phyloP scores from a whole-genome alignment of 1,140 invertebrate genomes.

The Kradibia gibbosae region DNA sequence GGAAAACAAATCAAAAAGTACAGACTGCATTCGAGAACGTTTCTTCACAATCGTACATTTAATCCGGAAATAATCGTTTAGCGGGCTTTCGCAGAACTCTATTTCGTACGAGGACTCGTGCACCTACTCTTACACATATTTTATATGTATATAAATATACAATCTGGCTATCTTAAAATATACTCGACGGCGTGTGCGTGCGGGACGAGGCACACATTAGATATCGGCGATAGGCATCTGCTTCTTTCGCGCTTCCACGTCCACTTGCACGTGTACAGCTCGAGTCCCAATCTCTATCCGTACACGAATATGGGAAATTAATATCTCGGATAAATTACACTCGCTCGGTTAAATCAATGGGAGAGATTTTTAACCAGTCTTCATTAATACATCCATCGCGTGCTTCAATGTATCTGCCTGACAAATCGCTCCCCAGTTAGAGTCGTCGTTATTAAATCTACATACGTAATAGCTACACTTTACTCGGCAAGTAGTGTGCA shows the following conservation, averaged over 20 bases:
- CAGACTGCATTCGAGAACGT: slow-evolving; percentile 53
- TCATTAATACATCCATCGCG: neutral
- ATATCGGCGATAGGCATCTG: slow-evolving; percentile 62
- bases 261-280: neutral
- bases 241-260: slow-evolving; percentile 18
- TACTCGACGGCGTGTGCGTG: neutral
- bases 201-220: slow-evolving; percentile 59
- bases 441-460: slow-evolving; percentile 15
- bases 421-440: neutral
- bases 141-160: neutral
- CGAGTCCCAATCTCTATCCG: neutral
- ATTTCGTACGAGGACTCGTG: neutral
- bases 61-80: slow-evolving; percentile 66
- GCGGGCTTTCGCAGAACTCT: neutral
- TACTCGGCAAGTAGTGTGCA: neutral
- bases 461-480: neutral
- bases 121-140: neutral
- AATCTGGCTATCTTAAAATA: slow-evolving; percentile 29
- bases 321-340: neutral
- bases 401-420: neutral
- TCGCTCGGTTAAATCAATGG: neutral
- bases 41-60: slow-evolving; percentile 25
- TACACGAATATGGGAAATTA: neutral
- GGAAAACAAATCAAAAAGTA: neutral
- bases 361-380: neutral